These are phyloP conservation scores for Ceyx margarethae DNA, from an alignment of 2,113 vertebrate species.

Conservation along the genomic window DNA sequence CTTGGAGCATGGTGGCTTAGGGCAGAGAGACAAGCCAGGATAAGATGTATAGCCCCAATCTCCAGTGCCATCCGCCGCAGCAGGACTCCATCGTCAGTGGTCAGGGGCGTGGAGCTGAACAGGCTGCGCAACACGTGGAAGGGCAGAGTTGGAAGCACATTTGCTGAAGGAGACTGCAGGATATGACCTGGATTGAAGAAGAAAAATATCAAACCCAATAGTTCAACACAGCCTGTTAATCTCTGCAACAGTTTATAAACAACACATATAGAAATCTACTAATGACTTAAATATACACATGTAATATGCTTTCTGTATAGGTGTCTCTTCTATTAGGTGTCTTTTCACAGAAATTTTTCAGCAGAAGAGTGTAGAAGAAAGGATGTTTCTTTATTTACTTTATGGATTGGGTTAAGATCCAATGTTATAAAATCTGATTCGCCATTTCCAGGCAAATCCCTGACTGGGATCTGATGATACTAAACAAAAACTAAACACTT, in stretches of 20 bases:
- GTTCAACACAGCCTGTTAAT: background rate
- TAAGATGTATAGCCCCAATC: conserved; percentile 95
- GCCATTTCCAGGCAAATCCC: background rate
- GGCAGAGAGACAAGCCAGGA: conserved; percentile 96
- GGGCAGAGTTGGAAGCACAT: conserved; percentile 93
- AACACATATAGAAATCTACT: background rate
- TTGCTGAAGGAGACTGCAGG: conserved; percentile 96
- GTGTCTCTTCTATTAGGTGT: background rate
- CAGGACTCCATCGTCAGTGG: conserved; percentile 94
- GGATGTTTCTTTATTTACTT: background rate
- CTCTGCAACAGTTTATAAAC: background rate
- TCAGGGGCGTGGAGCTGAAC: conserved; percentile 91
- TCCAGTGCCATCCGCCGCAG: conserved; percentile 95
- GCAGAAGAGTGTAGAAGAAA: background rate
- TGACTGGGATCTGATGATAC: background rate
- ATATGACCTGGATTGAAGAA: conserved; percentile 86
- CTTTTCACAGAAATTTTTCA: background rate
- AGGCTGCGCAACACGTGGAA: conserved; percentile 93
- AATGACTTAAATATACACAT: background rate
- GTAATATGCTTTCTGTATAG: background rate
- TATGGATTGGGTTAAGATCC: background rate
- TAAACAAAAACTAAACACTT: background rate
- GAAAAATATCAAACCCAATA: background rate
- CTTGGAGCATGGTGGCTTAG: conserved; percentile 95
- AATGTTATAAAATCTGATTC: background rate